phyloP scores from a whole-genome alignment of 2,888 invertebrate genomes.

The Campopleginae sp. region DNA sequence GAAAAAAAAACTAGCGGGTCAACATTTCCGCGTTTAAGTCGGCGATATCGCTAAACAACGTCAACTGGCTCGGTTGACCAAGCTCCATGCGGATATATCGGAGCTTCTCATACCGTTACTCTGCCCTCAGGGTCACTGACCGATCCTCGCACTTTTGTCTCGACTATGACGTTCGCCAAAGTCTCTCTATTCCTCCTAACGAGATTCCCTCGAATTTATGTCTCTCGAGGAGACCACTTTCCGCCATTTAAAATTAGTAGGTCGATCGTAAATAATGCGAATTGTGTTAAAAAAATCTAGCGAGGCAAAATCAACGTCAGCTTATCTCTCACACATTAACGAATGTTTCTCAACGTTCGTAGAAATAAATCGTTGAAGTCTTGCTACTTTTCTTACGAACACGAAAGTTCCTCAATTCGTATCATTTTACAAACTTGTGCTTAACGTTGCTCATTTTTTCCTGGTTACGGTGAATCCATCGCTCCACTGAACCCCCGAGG shows the following conservation, averaged over 20 bases:
- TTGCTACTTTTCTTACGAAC: neutral
- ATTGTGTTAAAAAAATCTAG: neutral
- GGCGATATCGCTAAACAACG: neutral
- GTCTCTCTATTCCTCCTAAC: neutral
- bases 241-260: neutral
- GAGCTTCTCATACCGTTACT: constrained; percentile 44
- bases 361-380: neutral
- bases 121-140: constrained; percentile 47
- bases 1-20: neutral
- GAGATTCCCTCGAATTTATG: neutral
- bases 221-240: neutral
- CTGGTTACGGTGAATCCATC: constrained; percentile 32
- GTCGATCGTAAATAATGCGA: neutral
- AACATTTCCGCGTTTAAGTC: neutral
- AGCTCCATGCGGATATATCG: constrained; percentile 15
- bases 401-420: neutral
- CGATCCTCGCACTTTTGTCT: constrained; percentile 26
- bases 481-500: constrained; percentile 40
- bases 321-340: neutral
- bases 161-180: neutral
- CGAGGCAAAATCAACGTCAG: neutral
- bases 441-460: neutral
- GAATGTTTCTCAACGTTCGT: neutral
- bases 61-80: constrained; percentile 4
- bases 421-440: constrained; percentile 23